Base-by-base conservation (phyloP, 2,888 invertebrate species). In the Automeris io region DNA sequence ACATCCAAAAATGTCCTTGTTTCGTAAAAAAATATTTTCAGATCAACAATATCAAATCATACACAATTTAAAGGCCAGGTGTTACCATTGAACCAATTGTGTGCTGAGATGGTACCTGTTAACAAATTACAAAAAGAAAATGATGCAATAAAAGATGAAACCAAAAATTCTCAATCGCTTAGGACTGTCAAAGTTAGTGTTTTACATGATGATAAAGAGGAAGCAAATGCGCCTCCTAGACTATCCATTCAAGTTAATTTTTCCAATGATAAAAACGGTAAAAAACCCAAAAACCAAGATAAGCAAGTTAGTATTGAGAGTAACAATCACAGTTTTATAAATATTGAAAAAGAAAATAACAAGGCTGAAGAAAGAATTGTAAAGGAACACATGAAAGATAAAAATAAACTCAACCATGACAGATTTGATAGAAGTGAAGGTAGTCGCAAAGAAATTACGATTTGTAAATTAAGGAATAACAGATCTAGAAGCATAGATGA, bases 71-170 rank as follows among this genome's bases (percentile, higher is more conserved):
- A 63, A 42, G 52, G 57, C 41, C 45, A 43, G 25, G 32, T 60
- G 37, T 43, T 51, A 32, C 39, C 52, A 33, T 41, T 57, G 23
- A 61, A 54, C 46, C 51, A 52, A 38, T 35, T 48, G n/a, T 54
- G 39, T 37, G 56, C 49, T 34, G 70, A 64, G 26, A 26, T 51
- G 22, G 26, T 51, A 24, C 11, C 52, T 16, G 35, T 45, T 32
- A 54, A 51, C 35, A 80, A 64, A 49, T 54, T 72, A 45, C 82
- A 82, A 66, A 83, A 83, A 63, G 82, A 86, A 49, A 83, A 82
- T 39, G 67, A 74, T 51, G 76, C 78, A 8, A 36, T 48, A 3
- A 71, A 66, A 41, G 67, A 74, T 24, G 75, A 74, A 18, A 47
- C 61, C 25, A 70, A 62, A 46, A 65, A 64, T 43, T 36, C 45